Evolutionary conservation across 2,888 invertebrate species (phyloP).

Genomic region (Fabriciana adippe): DNA sequence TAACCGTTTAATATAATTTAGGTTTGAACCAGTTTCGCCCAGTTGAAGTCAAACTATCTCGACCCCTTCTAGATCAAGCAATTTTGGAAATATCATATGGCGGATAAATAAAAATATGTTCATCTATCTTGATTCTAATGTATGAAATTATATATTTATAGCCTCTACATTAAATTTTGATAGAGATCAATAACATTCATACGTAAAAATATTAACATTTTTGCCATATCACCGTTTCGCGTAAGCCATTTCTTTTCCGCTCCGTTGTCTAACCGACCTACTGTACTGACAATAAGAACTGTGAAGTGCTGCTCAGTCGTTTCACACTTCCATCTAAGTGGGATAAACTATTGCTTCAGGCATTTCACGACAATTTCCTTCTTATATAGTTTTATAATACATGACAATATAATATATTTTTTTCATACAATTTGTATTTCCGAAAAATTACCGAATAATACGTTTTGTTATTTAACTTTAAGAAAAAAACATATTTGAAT

Average conservation of each 20-base stretch:
- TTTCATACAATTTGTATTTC: no score
- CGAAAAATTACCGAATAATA: no score
- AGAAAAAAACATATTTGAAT: no score
- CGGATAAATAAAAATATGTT: neutral
- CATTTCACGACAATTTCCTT: conserved; percentile 30
- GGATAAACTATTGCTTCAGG: conserved; percentile 32
- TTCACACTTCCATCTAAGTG: conserved; percentile 34
- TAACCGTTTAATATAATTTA: conserved; percentile 32
- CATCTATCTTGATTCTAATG: neutral
- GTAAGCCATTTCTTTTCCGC: conserved; percentile 1
- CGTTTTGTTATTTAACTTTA: no score
- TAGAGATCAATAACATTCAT: neutral
- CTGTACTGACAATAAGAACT: conserved; percentile 35
- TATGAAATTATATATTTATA: neutral
- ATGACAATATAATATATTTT: conserved; percentile 9
- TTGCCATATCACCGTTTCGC: neutral
- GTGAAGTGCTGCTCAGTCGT: conserved; percentile 32
- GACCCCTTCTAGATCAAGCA: neutral
- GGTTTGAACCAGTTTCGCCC: conserved; percentile 25
- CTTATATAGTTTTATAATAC: conserved; percentile 23
- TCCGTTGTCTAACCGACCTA: conserved; percentile 18
- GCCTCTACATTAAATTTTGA: neutral
- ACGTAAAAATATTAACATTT: no score
- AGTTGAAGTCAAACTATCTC: conserved; percentile 34
- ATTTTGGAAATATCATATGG: conserved; percentile 2